These are phyloP conservation scores for Lytechinus variegatus DNA, from an alignment of 35 echinoderm and acorn worm species.

Conservation along the genomic window DNA sequence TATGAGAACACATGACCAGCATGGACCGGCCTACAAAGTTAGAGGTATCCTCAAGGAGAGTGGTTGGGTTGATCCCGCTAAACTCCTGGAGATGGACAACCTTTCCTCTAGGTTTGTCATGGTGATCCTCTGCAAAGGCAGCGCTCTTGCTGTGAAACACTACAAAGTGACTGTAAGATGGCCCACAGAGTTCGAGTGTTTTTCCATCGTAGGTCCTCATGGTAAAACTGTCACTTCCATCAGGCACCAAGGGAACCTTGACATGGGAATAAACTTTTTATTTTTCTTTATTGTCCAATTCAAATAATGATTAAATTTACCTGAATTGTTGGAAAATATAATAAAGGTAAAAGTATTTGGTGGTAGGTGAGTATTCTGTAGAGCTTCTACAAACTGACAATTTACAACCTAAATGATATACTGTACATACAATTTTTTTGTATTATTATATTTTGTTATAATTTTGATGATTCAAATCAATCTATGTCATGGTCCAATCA, in stretches of 20 bases:
- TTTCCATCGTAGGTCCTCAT: conserved; percentile 36
- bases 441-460: too few relatives aligned
- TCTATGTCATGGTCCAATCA: too few relatives aligned
- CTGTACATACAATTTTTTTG: too few relatives aligned
- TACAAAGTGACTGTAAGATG: conserved; percentile 62
- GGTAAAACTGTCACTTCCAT: conserved; percentile 53
- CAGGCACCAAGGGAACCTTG: conserved; percentile 25
- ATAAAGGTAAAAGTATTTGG: too few relatives aligned
- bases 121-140: neutral
- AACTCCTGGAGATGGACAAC: conserved; percentile 70
- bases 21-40: conserved; percentile 51
- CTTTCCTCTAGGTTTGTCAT: conserved; percentile 52
- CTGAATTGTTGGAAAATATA: too few relatives aligned
- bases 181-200: conserved; percentile 52
- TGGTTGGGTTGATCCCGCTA: conserved; percentile 62
- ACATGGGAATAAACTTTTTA: neutral
- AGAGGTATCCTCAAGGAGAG: conserved; percentile 36
- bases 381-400: too few relatives aligned
- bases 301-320: neutral
- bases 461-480: too few relatives aligned
- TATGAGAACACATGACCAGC: conserved; percentile 78
- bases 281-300: neutral
- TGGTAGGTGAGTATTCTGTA: too few relatives aligned
- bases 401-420: too few relatives aligned
- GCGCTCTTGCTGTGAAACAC: conserved; percentile 60